A percentile compares a stretch with the other conserved stretches of the same genome.
phyloP scores from a whole-genome alignment of 2,888 invertebrate species.

The Hirtodrosophila trivittata region DNA sequence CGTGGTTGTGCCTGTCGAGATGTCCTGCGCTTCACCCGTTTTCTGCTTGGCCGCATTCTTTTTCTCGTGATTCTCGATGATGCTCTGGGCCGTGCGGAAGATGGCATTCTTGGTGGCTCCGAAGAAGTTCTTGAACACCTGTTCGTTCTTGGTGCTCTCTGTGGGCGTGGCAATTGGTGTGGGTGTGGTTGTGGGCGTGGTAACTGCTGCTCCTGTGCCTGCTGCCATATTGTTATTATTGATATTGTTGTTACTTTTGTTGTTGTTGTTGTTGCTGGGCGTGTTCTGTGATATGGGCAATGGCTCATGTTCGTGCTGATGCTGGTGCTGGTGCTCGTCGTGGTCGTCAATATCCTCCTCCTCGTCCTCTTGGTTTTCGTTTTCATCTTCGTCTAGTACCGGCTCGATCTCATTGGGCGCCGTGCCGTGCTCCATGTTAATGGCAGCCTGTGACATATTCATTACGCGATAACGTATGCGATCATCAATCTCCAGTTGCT shows the following conservation, averaged over 20 bases:
- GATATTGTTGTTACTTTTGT: not conserved
- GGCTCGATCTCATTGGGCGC: slow-evolving; percentile 58
- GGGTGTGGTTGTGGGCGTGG: slow-evolving; percentile 42
- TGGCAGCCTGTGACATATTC: slow-evolving; percentile 79
- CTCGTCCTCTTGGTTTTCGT: slow-evolving; percentile 18
- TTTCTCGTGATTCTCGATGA: slow-evolving; percentile 84
- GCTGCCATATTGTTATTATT: not conserved
- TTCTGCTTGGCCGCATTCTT: slow-evolving; percentile 83
- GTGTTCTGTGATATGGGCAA: slow-evolving; percentile 6
- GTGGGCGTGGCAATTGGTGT: slow-evolving; percentile 58
- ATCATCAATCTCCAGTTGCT: slow-evolving; percentile 50
- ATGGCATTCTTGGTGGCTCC: slow-evolving; percentile 84
- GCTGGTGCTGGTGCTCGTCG: no score
- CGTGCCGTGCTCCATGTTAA: slow-evolving; percentile 60
- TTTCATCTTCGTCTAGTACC: slow-evolving; percentile 26
- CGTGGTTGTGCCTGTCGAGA: slow-evolving; percentile 15
- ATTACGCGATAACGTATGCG: slow-evolving; percentile 76
- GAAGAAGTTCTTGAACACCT: slow-evolving; percentile 83
- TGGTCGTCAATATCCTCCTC: slow-evolving; percentile 22
- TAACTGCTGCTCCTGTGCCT: slow-evolving; percentile 2
- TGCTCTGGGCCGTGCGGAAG: slow-evolving; percentile 84
- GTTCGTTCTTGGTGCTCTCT: slow-evolving; percentile 81
- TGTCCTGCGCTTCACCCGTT: slow-evolving; percentile 48
- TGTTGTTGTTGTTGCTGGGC: slow-evolving; percentile 1
- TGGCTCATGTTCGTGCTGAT: not conserved